Base-by-base conservation (phyloP, 2,797 vertebrate genomes). In the Taenioides sp. region DNA sequence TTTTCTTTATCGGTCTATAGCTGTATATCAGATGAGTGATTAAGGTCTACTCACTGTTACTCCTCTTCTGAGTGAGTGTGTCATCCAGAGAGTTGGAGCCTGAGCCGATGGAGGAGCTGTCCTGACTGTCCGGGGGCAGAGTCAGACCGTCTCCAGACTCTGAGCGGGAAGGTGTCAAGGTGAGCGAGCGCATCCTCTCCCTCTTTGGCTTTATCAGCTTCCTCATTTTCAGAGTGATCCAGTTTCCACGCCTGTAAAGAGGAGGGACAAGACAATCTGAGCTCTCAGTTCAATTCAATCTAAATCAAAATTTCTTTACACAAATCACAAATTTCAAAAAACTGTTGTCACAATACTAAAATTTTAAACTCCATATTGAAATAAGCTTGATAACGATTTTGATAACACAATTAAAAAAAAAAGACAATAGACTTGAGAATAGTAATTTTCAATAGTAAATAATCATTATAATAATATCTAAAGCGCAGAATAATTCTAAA, bases 11-110 rank as follows among this genome's bases (percentile, higher is more conserved):
- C 1, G 14, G 25, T 52, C 18, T 40, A 43, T 49, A 7, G 16
- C 62, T 10, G 12, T 27, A 52, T 52, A 20, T 57, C 9, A 1
- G 64, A 0, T 9, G 22, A 11, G 34, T 16, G 31, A 5, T 10
- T 71, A 5, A 16, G 72, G 23, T 77, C 73, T 89, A 98, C 97
- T 98, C 93, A 98, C 98, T 98, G 83, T 94, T 95, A 94, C 96
- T 96, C 81, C 94, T 97, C 89, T 96, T 97, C 55, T 96, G 94
- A 27, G 93, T 92, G 47, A 98, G 96, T 0, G 95, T 86, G 75
- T 99, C 98, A 67, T 99, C 98, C 72, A 99, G 93, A n/a, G 97
- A 98, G 89, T 98, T 98, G 75, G 97, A 97, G 37, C 98, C 98
- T 0, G 98, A 99, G 80, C 98, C 98, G 25, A 98, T 90, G 4